A percentile compares a stretch with the other conserved stretches of the same genome.
Conservation (phyloP, 2,888 invertebrate genomes). For the Macrophya annulata region DNA sequence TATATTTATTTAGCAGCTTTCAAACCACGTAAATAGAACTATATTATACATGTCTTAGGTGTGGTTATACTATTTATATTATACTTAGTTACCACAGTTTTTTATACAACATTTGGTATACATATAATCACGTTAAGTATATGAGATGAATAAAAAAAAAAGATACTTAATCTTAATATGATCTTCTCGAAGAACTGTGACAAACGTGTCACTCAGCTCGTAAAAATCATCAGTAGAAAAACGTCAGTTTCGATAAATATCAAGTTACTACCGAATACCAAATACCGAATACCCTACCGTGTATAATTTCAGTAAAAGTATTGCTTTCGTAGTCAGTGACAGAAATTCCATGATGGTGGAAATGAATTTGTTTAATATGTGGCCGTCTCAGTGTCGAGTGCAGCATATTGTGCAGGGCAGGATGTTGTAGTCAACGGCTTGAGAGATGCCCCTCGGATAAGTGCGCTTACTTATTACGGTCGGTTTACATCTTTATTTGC, state of each 20-base stretch:
- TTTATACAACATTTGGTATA: background rate
- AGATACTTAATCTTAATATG: slow-evolving; percentile 3
- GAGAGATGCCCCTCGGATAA: slow-evolving; percentile 48
- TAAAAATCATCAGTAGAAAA: slow-evolving; percentile 33
- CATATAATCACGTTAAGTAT: too few relatives aligned
- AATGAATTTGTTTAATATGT: slow-evolving; percentile 39
- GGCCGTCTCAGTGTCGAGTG: background rate
- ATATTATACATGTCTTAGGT: background rate
- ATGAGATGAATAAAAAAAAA: background rate
- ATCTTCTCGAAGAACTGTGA: slow-evolving; percentile 28
- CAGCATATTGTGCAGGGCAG: slow-evolving; percentile 35
- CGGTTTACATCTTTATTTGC: slow-evolving; percentile 53
- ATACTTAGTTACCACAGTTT: background rate
- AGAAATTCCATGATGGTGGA: slow-evolving; percentile 36
- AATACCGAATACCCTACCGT: background rate
- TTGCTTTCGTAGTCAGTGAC: slow-evolving; percentile 12
- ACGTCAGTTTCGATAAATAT: slow-evolving; percentile 49
- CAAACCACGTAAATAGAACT: background rate
- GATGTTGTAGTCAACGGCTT: slow-evolving; percentile 45
- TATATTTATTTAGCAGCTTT: slow-evolving; percentile 33
- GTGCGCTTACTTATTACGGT: slow-evolving; percentile 40
- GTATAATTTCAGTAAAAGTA: slow-evolving; percentile 2
- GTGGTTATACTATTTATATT: background rate
- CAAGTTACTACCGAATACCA: slow-evolving; percentile 28
- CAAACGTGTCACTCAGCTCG: slow-evolving; percentile 46